Evolutionary conservation across 2,113 vertebrate species (phyloP).

Genomic region (Cyprinodon tularosa): DNA sequence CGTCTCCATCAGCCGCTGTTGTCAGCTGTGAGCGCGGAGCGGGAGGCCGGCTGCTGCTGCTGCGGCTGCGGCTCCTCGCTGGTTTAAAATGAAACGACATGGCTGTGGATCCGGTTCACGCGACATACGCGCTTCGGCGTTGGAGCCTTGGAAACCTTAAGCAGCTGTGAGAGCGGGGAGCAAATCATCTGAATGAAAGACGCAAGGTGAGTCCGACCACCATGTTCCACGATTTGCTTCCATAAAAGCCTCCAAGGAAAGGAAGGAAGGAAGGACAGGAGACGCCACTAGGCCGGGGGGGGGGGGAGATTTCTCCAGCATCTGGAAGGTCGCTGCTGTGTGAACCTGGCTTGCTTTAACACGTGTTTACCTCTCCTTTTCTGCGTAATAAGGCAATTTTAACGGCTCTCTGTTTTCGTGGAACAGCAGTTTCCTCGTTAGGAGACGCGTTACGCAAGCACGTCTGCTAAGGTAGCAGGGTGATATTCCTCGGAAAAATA

Average conservation of each 20-base stretch:
- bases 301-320: conserved; percentile 14
- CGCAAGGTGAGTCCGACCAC: conserved; percentile 54
- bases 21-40: conserved; percentile 9
- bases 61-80: conserved; percentile 31
- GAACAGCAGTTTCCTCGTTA: conserved; percentile 1
- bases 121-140: conserved; percentile 14
- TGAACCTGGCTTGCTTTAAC: conserved; percentile 25
- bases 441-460: conserved; percentile 53
- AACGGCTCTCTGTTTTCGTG: background rate
- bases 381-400: background rate
- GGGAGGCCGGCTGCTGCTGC: conserved; percentile 19
- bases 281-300: conserved; percentile 14
- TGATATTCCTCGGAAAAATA: background rate
- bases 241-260: background rate
- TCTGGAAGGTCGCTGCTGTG: conserved; percentile 48
- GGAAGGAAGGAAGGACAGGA: too few species aligned
- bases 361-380: background rate
- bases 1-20: background rate
- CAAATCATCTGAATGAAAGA: conserved; percentile 69
- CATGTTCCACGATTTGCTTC: background rate
- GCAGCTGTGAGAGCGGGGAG: conserved; percentile 46
- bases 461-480: background rate
- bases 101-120: conserved; percentile 40
- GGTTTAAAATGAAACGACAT: conserved; percentile 53
- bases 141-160: conserved; percentile 43